Base-by-base conservation (phyloP, 2,113 vertebrate genomes). In the Carassius carassius region DNA sequence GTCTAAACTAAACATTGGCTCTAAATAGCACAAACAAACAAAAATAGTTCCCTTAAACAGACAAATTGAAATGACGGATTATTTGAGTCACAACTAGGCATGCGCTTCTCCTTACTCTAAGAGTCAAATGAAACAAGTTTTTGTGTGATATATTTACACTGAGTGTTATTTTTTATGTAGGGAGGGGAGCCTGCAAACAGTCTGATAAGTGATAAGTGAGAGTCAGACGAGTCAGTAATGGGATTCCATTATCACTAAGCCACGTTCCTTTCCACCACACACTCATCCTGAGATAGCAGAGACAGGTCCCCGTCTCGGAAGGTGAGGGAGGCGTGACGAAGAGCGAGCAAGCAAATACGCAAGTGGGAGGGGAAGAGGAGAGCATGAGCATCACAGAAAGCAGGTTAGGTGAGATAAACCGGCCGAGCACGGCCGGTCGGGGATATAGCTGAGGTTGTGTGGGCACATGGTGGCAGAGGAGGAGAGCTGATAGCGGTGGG, bases 211-310 rank as follows among this genome's bases (percentile, higher is more conserved):
- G 78, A 86, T 79, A 87, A 76, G 92, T 84, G 84, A 86, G 3
- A 86, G 88, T 85, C 80, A 87, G 82, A 88, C 79, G 83, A 88
- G 87, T 86, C 89, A 89, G 89, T 88, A 91, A 93, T 91, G 84
- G 86, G 93, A 93, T 91, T 91, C 90, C 90, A 89, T 92, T 92
- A 93, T 92, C 91, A 90, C 70, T 19, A 16, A 62, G 81, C 84
- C 60, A 63, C n/a, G 85, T 82, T 81, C 69, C 41, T 65, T 29
- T 79, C 85, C 70, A 54, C 76, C 60, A 4, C 49, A 41, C 69
- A 74, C 60, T 19, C 54, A 21, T 86, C 54, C 65, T 75, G 72
- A 84, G 87, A 88, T 88, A 86, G 87, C 73, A 76, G n/a, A 51
- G 44, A 85, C 62, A 84, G 83, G 85, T 81, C 75, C 84, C 75